Base-by-base conservation (phyloP, 1,140 invertebrate species). In the Drosophila varians region DNA sequence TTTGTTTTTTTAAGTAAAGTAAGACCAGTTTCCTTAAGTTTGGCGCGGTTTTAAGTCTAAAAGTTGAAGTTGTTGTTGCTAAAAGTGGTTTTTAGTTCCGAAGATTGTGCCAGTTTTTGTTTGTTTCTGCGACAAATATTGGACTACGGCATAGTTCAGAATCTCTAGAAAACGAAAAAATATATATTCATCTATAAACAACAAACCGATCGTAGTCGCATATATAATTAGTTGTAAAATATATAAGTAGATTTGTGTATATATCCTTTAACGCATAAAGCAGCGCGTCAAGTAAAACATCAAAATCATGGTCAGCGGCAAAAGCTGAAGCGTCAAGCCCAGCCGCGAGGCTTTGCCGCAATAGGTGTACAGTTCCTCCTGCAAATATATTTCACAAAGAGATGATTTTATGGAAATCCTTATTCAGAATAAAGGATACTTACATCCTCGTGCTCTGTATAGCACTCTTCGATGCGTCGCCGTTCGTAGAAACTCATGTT, bases 361-460 rank as follows among this genome's bases (percentile, higher is more conserved):
- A 74, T 90, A 90, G 68, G 89, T 89, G 68, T 66, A 90, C 28
- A 66, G 46, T 65, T 80, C 72, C 72, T 90, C 90, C 90, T 90
- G 21, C 1, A 68, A 46, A 53, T 14, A 3, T 5, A 34, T n/a
- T n/a, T n/a, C n/a, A n/a, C n/a, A n/a, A n/a, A n/a, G n/a, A n/a
- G n/a, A n/a, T n/a, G n/a, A n/a, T n/a, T n/a, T n/a, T n/a, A n/a
- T n/a, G n/a, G n/a, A n/a, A n/a, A n/a, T n/a, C n/a, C n/a, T n/a
- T n/a, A n/a, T n/a, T n/a, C n/a, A n/a, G n/a, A 14, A 4, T 9
- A 14, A 16, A 14, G 1, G 8, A 7, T 21, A 78, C 89, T 91
- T 91, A 95, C 95, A 90, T 94, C 89, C 25, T 94, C 93, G 92
- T 96, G 94, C 69, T 95, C 93, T 38, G 95, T 95, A 75, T 93